Evolutionary conservation across 2,797 vertebrate species (phyloP).

Genomic region (Phrynocephalus vlangalii): DNA sequence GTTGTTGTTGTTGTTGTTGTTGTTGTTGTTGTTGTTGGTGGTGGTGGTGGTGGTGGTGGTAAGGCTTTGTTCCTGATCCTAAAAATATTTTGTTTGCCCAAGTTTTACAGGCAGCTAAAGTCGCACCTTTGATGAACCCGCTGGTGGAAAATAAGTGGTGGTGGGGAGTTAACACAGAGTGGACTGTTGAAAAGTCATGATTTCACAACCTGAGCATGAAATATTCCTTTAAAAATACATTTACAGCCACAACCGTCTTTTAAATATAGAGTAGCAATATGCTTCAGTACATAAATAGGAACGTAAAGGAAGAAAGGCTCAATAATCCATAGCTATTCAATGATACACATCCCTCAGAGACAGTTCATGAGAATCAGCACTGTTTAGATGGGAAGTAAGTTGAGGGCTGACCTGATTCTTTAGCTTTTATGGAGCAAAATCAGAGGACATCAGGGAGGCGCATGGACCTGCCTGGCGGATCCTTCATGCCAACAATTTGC

Average conservation of each 20-base stretch:
- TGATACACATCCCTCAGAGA: background rate
- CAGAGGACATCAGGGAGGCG: background rate
- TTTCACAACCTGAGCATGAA: background rate
- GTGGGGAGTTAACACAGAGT: background rate
- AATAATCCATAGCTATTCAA: background rate
- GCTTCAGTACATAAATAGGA: background rate
- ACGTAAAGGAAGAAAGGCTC: background rate
- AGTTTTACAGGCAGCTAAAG: background rate
- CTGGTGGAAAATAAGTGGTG: background rate
- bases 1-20: background rate
- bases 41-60: no score
- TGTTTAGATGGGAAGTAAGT: background rate
- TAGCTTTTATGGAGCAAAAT: background rate
- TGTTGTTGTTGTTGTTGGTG: no score
- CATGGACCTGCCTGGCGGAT: no score
- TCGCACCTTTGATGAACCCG: background rate
- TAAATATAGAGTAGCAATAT: background rate
- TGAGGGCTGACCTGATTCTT: background rate
- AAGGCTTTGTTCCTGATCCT: background rate
- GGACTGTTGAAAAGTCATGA: background rate
- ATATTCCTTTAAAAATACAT: background rate
- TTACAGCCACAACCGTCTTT: background rate
- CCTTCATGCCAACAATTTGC: background rate
- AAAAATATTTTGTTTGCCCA: background rate
- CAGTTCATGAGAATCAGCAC: background rate